Conservation (phyloP, 2,797 vertebrate species). For the Huso huso region DNA sequence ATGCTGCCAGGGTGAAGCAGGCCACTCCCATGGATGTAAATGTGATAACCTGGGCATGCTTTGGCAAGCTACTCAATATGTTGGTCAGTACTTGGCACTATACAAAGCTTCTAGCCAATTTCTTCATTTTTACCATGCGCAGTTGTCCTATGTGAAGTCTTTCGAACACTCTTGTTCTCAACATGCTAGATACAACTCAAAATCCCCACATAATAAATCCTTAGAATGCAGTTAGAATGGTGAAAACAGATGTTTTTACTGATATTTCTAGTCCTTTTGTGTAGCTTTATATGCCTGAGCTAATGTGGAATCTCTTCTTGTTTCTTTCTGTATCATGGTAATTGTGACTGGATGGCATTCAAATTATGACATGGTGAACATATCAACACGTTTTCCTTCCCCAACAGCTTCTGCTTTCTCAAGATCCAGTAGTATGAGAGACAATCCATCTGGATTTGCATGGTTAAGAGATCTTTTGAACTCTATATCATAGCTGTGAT, state of each 20-base stretch:
- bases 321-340: background rate
- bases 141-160: background rate
- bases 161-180: background rate
- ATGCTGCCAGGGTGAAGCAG: background rate
- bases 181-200: background rate
- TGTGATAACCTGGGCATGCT: background rate
- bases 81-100: background rate
- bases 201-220: background rate
- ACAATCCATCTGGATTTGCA: background rate
- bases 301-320: background rate
- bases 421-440: background rate
- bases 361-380: background rate
- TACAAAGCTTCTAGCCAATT: background rate
- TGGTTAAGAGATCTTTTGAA: background rate
- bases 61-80: background rate
- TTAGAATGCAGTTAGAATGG: background rate
- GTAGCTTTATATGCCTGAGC: background rate
- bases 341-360: background rate
- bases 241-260: background rate
- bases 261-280: background rate
- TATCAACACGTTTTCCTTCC: background rate
- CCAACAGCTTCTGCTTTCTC: background rate
- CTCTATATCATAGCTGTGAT: background rate
- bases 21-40: conserved; percentile 1
- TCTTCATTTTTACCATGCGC: background rate